These are phyloP conservation scores for Antheraea mylitta DNA, from an alignment of 1,140 invertebrate species.

Conservation along the genomic window DNA sequence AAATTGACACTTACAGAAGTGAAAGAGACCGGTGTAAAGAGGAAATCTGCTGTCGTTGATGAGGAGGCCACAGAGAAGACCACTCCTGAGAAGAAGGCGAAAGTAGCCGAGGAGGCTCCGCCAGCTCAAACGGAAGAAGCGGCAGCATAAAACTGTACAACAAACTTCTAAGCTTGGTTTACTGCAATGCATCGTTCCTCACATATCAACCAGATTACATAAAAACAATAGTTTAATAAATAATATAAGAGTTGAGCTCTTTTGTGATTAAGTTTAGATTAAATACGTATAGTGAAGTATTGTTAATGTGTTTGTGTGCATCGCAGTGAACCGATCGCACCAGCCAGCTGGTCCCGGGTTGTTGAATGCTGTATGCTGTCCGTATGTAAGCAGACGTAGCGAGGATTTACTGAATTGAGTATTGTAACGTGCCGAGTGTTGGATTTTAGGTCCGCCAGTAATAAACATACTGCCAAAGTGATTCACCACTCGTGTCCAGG, in stretches of 20 bases:
- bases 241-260: constrained; percentile 66
- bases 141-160: constrained; percentile 79
- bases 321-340: constrained; percentile 69
- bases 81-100: constrained; percentile 86
- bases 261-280: constrained; percentile 39
- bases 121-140: constrained; percentile 82
- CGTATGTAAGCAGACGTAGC: constrained; percentile 49
- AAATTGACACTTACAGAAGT: constrained; percentile 48
- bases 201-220: constrained; percentile 37
- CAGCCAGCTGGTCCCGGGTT: constrained; percentile 42
- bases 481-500: constrained; percentile 43
- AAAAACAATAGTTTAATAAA: constrained; percentile 61
- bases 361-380: constrained; percentile 69
- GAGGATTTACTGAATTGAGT: constrained; percentile 58
- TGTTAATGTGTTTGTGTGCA: constrained; percentile 37
- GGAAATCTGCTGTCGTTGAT: constrained; percentile 83
- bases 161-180: constrained; percentile 54
- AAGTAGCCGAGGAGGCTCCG: constrained; percentile 81
- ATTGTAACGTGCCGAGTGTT: constrained; percentile 40
- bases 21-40: constrained; percentile 80
- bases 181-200: constrained; percentile 70
- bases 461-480: constrained; percentile 75
- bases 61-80: constrained; percentile 79
- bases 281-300: too few species aligned
- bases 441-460: constrained; percentile 31